phyloP scores from a whole-genome alignment of 2,113 vertebrate genomes.

The Macrotus californicus region DNA sequence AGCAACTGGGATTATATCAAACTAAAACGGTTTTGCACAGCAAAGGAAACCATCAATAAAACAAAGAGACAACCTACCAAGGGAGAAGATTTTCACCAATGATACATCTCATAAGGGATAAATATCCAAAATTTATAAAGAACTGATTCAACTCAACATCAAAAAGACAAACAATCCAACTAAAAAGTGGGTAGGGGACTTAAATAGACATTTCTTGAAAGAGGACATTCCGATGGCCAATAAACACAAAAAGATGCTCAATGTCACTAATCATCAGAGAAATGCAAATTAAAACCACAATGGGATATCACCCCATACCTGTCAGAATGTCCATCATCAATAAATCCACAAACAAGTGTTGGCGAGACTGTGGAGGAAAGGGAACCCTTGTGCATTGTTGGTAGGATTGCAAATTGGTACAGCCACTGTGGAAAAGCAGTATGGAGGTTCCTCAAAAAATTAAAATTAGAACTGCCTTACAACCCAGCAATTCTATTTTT shows the following conservation, averaged over 20 bases:
- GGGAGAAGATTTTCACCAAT: background rate
- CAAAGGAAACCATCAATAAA: background rate
- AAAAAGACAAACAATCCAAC: background rate
- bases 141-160: background rate
- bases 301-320: background rate
- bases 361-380: background rate
- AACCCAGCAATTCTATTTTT: background rate
- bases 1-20: background rate
- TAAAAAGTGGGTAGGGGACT: background rate
- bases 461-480: background rate
- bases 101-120: background rate
- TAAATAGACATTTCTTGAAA: background rate
- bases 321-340: background rate
- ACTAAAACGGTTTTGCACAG: background rate
- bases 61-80: background rate
- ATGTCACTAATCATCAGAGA: background rate
- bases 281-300: background rate
- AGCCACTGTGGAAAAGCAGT: background rate
- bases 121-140: background rate
- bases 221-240: background rate
- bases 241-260: background rate
- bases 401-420: background rate
- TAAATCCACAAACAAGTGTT: background rate
- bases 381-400: background rate
- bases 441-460: background rate